Conservation (phyloP, 2,113 vertebrate species). For the Phalacrocorax aristotelis region DNA sequence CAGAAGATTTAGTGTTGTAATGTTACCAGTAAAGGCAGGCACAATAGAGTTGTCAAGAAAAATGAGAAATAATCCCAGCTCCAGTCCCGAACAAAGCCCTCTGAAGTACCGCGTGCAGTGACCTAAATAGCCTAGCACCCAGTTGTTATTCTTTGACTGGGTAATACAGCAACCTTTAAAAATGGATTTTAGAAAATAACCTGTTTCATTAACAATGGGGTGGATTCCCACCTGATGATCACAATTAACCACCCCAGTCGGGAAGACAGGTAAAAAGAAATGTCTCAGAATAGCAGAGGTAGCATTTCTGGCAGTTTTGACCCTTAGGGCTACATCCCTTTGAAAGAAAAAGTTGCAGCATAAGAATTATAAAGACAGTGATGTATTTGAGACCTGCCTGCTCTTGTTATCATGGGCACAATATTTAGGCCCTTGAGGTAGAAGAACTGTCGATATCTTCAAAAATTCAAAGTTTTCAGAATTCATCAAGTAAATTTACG, state of each 20-base stretch:
- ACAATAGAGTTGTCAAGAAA: background rate
- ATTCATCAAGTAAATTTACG: background rate
- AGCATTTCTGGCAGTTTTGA: background rate
- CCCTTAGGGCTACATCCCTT: background rate
- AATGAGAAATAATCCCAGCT: background rate
- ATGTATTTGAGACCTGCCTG: background rate
- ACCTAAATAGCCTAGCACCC: background rate
- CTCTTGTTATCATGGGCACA: background rate
- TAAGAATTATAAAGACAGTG: background rate
- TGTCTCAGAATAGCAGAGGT: background rate
- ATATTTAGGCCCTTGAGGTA: background rate
- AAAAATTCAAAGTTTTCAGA: background rate
- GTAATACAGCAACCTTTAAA: background rate
- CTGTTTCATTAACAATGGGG: background rate
- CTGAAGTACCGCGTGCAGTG: background rate
- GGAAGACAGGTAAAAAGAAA: background rate
- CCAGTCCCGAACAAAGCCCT: background rate
- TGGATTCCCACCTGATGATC: background rate
- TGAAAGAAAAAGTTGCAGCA: background rate
- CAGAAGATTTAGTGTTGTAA: background rate
- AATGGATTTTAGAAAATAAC: background rate
- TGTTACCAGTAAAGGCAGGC: background rate
- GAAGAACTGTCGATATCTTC: background rate
- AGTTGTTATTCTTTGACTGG: background rate
- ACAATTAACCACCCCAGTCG: background rate